A percentile compares a stretch with the other conserved stretches of the same genome.
Evolutionary conservation across 1,140 invertebrate genomes (phyloP).

Genomic region (Stratiolaelaps scimitus): DNA sequence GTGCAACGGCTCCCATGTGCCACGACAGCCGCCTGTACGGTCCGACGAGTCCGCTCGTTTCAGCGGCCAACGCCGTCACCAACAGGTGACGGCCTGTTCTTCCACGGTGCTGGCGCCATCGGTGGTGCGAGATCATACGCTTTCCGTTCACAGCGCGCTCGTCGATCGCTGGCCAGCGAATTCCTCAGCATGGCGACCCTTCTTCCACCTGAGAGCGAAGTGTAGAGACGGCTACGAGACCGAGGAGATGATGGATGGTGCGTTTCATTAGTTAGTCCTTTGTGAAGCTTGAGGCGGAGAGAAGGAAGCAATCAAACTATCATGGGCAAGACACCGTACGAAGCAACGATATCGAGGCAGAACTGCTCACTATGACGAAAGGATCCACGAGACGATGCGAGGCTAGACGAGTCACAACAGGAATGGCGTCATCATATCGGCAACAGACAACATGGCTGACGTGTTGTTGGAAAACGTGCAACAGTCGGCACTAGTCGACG

Average conservation of each 20-base stretch:
- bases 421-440: too few species aligned
- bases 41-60: slow-evolving; percentile 12
- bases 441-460: too few species aligned
- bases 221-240: not conserved
- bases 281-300: not conserved
- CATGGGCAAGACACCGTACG: too few species aligned
- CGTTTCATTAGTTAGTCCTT: too few species aligned
- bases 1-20: not conserved
- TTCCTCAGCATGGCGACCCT: slow-evolving; percentile 21
- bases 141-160: slow-evolving; percentile 1
- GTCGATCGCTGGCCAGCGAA: slow-evolving; percentile 11
- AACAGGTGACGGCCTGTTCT: not conserved
- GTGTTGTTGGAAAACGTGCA: too few species aligned
- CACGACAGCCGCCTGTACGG: not conserved
- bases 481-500: too few species aligned
- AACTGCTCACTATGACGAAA: not conserved
- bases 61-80: not conserved
- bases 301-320: too few species aligned
- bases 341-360: too few species aligned
- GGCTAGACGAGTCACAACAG: not conserved
- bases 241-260: too few species aligned
- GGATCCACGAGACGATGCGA: not conserved
- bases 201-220: slow-evolving; percentile 16
- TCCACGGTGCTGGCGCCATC: not conserved
- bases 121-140: not conserved